Base-by-base conservation (phyloP, 2,797 vertebrate species). In the Chanos chanos region DNA sequence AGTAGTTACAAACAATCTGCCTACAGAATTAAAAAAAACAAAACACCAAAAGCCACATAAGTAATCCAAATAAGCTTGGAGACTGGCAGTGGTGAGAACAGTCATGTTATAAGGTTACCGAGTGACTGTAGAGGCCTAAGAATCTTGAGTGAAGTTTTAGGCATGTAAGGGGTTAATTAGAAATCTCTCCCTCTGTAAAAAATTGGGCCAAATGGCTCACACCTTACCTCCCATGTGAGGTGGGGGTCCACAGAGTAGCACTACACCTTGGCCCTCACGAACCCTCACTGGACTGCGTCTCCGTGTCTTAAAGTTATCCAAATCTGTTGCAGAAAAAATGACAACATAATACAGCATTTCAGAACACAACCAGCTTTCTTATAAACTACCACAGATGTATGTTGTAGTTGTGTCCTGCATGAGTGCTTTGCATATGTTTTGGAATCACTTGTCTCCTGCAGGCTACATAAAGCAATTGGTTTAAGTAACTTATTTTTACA, bases 231-330 rank as follows among this genome's bases (percentile, higher is more conserved):
- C 95, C 7, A 94, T 90, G 74, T 97, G 91, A 0, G 90, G 83
- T 0, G 96, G 96, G 0, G 95, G 94, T 2, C 94, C 95, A 4
- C 96, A 98, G 8, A 98, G 86, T 40, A 98, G 83, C 25, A 97
- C 96, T 83, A 98, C 94, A 52, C 95, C 96, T 83, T 98, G 95
- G 64, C 95, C 96, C 70, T 94, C 93, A 3, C 96, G 93, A 9
- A 97, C 96, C 0, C 91, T 93, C 64, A 98, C 96, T 0, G 92
- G 93, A 87, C 89, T 97, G 81, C 95, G 87, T 1, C 83, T 92
- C 69, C 93, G 89, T 3, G 92, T 91, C 82, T 95, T 95, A 87
- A 98, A 98, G 81, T 91, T 94, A 76, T 98, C 95, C 4, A 98
- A 83, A 76, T 95, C 96, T 98, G 88, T 73, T 53, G 66, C 49